Evolutionary conservation across 2,113 vertebrate genomes (phyloP).

Genomic region (Pholis gunnellus): DNA sequence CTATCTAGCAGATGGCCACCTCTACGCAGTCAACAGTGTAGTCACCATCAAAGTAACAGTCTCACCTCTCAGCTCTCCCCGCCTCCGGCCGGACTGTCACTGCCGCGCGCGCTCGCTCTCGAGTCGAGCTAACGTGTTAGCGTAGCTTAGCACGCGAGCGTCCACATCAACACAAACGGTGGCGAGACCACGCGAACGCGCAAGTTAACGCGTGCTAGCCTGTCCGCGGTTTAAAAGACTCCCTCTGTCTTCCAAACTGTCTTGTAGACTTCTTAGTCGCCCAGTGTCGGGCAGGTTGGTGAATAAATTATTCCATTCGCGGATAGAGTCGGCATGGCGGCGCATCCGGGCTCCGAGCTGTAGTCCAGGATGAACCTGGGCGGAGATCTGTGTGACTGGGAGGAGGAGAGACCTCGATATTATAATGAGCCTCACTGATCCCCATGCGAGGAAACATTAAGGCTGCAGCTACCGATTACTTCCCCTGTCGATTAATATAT

Average conservation of each 20-base stretch:
- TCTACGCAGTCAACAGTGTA: conserved; percentile 58
- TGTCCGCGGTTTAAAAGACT: background rate
- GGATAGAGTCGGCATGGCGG: conserved; percentile 76
- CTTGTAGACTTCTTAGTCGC: conserved; percentile 16
- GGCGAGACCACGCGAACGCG: conserved; percentile 6
- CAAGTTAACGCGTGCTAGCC: background rate
- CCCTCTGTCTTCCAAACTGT: background rate
- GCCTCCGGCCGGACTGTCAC: conserved; percentile 80
- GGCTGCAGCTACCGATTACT: background rate
- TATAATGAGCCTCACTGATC: conserved; percentile 24
- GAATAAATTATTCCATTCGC: conserved; percentile 64
- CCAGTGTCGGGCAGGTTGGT: conserved; percentile 55
- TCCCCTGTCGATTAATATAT: background rate
- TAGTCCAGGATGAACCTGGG: conserved; percentile 56
- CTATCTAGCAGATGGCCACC: conserved; percentile 33
- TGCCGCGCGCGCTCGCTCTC: conserved; percentile 69
- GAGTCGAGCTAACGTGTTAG: conserved; percentile 72
- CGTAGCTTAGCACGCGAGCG: conserved; percentile 63
- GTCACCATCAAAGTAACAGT: conserved; percentile 76
- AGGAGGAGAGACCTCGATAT: conserved; percentile 30
- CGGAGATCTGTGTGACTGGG: conserved; percentile 32
- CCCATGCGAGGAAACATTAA: background rate
- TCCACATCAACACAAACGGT: conserved; percentile 41
- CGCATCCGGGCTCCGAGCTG: conserved; percentile 75
- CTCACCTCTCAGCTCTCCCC: conserved; percentile 75